Evolutionary conservation across 2,888 invertebrate species (phyloP).

Genomic region (Anticlea derivata): DNA sequence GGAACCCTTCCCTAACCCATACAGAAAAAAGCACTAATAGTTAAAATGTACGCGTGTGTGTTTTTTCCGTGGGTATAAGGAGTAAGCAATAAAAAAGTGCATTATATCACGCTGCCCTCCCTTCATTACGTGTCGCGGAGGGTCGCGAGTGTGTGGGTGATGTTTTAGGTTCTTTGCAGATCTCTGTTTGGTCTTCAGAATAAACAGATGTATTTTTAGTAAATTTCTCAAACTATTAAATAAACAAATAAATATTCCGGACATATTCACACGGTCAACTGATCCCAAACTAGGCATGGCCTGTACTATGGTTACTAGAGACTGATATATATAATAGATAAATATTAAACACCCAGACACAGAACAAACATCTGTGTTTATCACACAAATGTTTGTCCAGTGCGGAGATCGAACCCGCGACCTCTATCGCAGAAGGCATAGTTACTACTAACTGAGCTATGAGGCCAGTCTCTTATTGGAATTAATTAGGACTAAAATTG

Average conservation of each 20-base stretch:
- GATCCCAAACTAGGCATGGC: too few relatives aligned
- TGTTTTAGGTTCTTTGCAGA: slow-evolving; percentile 47
- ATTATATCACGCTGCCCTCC: slow-evolving; percentile 81
- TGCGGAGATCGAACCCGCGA: too few relatives aligned
- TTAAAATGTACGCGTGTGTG: slow-evolving; percentile 77
- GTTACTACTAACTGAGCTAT: too few relatives aligned
- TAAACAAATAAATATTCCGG: too few relatives aligned
- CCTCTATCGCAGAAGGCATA: too few relatives aligned
- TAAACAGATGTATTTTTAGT: background rate
- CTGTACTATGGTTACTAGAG: too few relatives aligned
- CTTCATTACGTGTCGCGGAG: slow-evolving; percentile 76
- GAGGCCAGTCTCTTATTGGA: slow-evolving; percentile 7
- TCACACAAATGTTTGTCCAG: too few relatives aligned
- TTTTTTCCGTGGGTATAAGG: slow-evolving; percentile 81
- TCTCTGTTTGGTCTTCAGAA: slow-evolving; percentile 24
- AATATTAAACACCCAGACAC: too few relatives aligned
- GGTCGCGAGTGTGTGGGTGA: slow-evolving; percentile 57
- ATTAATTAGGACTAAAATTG: too few relatives aligned
- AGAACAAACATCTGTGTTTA: too few relatives aligned
- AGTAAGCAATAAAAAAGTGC: slow-evolving; percentile 83
- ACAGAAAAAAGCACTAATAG: slow-evolving; percentile 76
- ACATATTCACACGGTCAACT: too few relatives aligned
- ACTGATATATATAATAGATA: too few relatives aligned
- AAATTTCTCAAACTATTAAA: background rate
- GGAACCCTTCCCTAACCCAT: slow-evolving; percentile 75